Evolutionary conservation across 2,888 invertebrate species (phyloP), one percentile per base, ranked within the genome.

Genomic region (Notodonta dromedarius): DNA sequence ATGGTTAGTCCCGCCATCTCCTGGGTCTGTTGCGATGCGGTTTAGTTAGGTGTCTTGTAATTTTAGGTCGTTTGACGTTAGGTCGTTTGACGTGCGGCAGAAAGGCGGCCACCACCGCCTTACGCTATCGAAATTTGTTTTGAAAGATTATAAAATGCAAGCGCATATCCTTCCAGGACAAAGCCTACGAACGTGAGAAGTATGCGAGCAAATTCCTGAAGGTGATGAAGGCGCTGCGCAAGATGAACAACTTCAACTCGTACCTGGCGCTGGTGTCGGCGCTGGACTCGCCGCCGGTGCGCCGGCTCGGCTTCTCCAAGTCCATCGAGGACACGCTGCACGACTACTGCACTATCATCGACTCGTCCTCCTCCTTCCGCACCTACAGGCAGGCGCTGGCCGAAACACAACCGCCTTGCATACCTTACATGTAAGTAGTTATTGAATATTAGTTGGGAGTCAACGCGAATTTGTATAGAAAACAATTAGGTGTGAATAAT

Each of bases 211-310:
- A 98, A 86, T 98, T 99, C 89, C 97, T 99, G 14, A 99, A 99
- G 90, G 98, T 99, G 68, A 99, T 99, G 99, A 98, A 99, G 93
- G 98, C 98, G 85, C 94, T 99, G 70, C 95, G 99, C 65, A 99
- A 99, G 89, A 96, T 99, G 89, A 99, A 98, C 93, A 99, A 99
- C 90, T 99, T 99, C 91, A 99, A 99, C 94, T 99, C 99, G 54
- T 99, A 99, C 94, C 94, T 99, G 80, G 99, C 99, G 9, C 94
- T 99, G 69, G 94, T 99, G 66, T 99, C 99, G 8, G 99, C 99
- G 14, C 91, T 99, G 77, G 99, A 99, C 90, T 99, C 99, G 24
- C 99, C 99, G 5, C 99, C 99, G 0, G 96, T 98, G 86, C 93
- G 96, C 80, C 94, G 99, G 85, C 94, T 99, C 85, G 99, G 98